Evolutionary conservation across 2,113 vertebrate genomes (phyloP), one percentile per base, ranked within the genome.

Genomic region (Semnopithecus entellus): DNA sequence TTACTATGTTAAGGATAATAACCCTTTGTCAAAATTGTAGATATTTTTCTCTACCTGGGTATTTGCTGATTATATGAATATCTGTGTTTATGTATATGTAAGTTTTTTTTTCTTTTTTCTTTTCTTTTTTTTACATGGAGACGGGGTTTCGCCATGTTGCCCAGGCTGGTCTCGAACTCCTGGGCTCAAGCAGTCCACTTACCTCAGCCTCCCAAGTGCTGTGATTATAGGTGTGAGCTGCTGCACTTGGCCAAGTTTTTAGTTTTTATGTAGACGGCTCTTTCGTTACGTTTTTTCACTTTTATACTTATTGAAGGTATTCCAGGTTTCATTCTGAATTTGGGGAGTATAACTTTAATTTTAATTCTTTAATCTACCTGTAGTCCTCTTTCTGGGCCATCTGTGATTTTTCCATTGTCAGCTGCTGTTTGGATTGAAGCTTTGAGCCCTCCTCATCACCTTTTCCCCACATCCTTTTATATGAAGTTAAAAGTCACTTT

Each of bases 401-500:
- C 59, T 35, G 12, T 72, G 14, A 27, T 40, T 88, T 32, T 82
- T 92, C 64, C 10, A 2, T 43, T 48, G 45, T 92, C 87, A 66
- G 32, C 27, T 66, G 43, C 66, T n/a, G 11, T 79, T 88, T 38
- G 68, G 30, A 85, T 82, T 81, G 80, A 32, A 88, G n/a, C 52
- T 73, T 78, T 88, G 75, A 86, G 72, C 50, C 8, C 1, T 48
- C 20, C 50, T 81, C 0, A 11, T 48, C 17, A 10, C 50, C 40
- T 83, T 66, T 87, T 76, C 10, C 48, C 16, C 45, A 43, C 55
- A 52, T 48, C 11, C 57, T 45, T 96, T 86, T 82, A 38, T 93
- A 57, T 35, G 23, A 45, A 93, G 78, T 75, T 88, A 43, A 82
- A 94, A 97, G 80, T 95, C 25, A 87, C 25, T 70, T 93, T 84